These are phyloP conservation scores for Pseudococcus jackbeardsleyi DNA, from an alignment of 2,888 invertebrate genomes.

Conservation along the genomic window DNA sequence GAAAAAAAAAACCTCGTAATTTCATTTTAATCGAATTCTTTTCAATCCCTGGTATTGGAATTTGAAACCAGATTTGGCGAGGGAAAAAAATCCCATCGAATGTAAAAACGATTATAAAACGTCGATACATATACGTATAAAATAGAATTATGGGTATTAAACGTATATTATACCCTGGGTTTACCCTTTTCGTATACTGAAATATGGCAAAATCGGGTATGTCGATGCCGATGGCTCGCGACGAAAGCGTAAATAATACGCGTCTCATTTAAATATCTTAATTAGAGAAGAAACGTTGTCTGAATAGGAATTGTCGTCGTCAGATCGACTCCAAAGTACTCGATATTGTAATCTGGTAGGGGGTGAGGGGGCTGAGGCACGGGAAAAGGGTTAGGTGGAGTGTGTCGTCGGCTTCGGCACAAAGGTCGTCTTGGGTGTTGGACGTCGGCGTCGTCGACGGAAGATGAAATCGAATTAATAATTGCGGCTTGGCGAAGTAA, in stretches of 20 bases:
- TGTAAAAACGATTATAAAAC: background rate
- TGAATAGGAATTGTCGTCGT: background rate
- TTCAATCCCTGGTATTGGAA: too few species aligned
- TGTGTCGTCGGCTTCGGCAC: background rate
- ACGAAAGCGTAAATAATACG: background rate
- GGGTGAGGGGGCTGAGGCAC: background rate
- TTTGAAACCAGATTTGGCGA: too few species aligned
- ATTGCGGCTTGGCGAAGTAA: slow-evolving; percentile 6
- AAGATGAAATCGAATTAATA: slow-evolving; percentile 39
- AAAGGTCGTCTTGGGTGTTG: background rate
- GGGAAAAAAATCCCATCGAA: too few species aligned
- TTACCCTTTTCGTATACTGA: too few species aligned
- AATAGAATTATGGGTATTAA: background rate
- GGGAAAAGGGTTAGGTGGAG: background rate
- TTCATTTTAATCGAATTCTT: too few species aligned
- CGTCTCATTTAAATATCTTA: slow-evolving; percentile 38
- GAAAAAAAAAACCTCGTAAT: background rate
- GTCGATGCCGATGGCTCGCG: too few species aligned
- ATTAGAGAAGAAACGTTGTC: slow-evolving; percentile 21
- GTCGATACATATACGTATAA: background rate
- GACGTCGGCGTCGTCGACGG: background rate
- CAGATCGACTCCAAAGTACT: background rate
- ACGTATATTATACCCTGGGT: background rate
- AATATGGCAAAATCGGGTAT: too few species aligned
- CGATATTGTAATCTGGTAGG: too few species aligned